Percentiles rank a stretch among this genome's conserved stretches.
phyloP scores from a whole-genome alignment of 2,888 invertebrate genomes.

The Eupithecia tripunctaria region DNA sequence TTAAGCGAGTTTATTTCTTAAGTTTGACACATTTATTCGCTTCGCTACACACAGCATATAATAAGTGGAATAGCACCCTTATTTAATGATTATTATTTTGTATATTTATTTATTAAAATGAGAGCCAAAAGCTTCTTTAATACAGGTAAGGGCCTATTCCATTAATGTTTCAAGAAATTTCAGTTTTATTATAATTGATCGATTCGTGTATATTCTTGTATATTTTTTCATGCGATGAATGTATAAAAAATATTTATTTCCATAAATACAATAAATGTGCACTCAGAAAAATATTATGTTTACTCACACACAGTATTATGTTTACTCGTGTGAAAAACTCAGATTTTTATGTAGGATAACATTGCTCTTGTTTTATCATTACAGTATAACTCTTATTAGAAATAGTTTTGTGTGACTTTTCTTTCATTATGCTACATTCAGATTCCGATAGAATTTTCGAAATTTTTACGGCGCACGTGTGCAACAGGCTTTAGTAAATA shows the following conservation, averaged over 20 bases:
- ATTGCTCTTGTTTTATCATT: background rate
- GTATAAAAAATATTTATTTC: too few relatives aligned
- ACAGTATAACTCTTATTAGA: background rate
- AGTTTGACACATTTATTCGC: background rate
- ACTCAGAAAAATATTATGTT: too few relatives aligned
- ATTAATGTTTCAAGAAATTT: background rate
- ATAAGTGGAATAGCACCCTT: background rate
- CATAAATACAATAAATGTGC: too few relatives aligned
- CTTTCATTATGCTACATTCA: too few relatives aligned
- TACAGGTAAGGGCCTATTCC: background rate
- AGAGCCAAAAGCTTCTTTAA: background rate
- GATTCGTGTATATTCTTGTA: background rate
- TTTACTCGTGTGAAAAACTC: background rate
- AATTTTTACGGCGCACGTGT: background rate
- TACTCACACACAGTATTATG: too few relatives aligned
- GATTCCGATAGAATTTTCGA: background rate
- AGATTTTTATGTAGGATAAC: background rate
- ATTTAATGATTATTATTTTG: background rate
- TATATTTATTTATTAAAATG: background rate
- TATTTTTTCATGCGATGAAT: background rate
- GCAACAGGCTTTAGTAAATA: slow-evolving; percentile 17
- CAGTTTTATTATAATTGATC: background rate
- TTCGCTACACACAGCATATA: background rate
- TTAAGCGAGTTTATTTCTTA: background rate
- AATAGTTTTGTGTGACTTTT: background rate